Base-by-base conservation (phyloP, 2,888 invertebrate genomes). In the Caradrina kadenii region DNA sequence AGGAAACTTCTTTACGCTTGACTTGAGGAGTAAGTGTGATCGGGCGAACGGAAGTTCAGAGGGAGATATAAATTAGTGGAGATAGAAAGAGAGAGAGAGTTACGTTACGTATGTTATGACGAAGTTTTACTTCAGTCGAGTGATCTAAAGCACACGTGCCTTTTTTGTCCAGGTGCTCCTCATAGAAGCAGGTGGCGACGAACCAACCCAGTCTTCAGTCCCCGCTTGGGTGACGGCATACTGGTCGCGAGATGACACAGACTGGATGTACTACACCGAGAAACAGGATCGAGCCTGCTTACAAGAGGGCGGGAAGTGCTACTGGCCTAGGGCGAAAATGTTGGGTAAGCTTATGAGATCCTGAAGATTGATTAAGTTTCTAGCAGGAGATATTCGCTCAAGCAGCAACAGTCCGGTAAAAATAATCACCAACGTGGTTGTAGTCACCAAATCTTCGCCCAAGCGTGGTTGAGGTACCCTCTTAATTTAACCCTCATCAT, bases 261-360 rank as follows among this genome's bases (percentile, higher is more conserved):
- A 97, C 87, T 97, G 97, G 97, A 94, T 96, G 74, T 97, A 97
- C 86, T 90, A 94, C 72, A 97, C 97, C 0, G 97, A 96, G 79
- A 97, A 97, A 7, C 97, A 97, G 88, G 91, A 93, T 49, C 92
- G 92, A 52, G 97, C 97, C 0, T 97, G 97, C 79, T 92, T 96
- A 8, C 94, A 96, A 1, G 91, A 93, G 7, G 96, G 95, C 0
- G 96, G 96, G 6, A 91, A 93, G 0, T 97, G 97, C 85, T 93
- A 91, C 19, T 98, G 97, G 97, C 97, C 97, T 0, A 95, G 97
- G 65, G 98, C 97, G 2, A 98, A 97, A 89, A 97, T 97, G 90
- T 94, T 99, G 0, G 99, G 96, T 96, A 84, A 69, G 64, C 0
- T 49, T 17, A 45, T 17, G 17, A 17, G 17, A 45, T 45, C 4